Conservation (phyloP, 2,888 invertebrate genomes). For the Icerya purchasi region DNA sequence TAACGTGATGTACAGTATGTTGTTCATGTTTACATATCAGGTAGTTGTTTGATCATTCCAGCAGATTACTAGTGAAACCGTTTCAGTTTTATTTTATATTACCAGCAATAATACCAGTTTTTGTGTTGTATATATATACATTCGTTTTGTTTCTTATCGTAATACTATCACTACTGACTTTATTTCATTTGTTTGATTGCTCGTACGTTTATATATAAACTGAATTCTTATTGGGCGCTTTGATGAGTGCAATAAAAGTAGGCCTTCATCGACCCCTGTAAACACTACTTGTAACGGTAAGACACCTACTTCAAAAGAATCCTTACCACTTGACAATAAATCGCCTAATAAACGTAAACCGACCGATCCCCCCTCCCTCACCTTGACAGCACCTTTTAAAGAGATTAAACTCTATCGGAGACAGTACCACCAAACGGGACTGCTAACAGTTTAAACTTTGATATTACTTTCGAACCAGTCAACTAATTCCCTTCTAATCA, state of each 20-base stretch:
- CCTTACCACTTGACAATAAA: neutral
- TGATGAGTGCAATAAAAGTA: neutral
- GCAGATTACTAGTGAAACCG: too few relatives aligned
- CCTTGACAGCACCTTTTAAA: neutral
- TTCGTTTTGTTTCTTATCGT: too few relatives aligned
- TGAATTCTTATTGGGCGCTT: too few relatives aligned
- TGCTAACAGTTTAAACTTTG: neutral
- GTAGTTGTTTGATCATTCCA: too few relatives aligned
- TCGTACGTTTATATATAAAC: too few relatives aligned
- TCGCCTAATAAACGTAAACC: neutral
- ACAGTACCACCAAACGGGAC: neutral
- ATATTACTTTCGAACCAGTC: conserved; percentile 1
- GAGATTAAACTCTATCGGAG: neutral
- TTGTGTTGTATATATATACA: too few relatives aligned
- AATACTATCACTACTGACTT: too few relatives aligned
- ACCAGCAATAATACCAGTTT: too few relatives aligned
- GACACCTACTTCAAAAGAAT: neutral
- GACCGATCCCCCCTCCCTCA: neutral
- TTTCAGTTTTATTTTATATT: too few relatives aligned
- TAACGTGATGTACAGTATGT: too few relatives aligned
- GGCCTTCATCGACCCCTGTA: neutral
- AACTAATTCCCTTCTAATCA: conserved; percentile 3
- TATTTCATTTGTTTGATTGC: too few relatives aligned
- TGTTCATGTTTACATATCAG: too few relatives aligned
- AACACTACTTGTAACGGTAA: neutral